Evolutionary conservation across 1,140 invertebrate species (phyloP), one percentile per base, ranked within the genome.

Genomic region (Aphelenchoides besseyi): DNA sequence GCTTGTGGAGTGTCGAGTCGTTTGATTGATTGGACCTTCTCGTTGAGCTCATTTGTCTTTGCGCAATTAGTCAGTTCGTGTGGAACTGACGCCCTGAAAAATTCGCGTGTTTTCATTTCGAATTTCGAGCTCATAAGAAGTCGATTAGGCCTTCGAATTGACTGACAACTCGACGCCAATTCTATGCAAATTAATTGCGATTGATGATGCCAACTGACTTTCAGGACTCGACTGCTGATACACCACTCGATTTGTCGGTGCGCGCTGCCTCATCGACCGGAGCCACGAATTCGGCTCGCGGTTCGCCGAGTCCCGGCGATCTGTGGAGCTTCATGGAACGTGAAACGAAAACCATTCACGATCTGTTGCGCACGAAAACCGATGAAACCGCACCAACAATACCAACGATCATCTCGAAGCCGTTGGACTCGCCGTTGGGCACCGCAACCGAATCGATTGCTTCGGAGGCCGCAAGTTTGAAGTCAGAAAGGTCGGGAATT

Each of bases 381-480:
- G 41, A 48, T 48, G 12, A 12, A 23, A 12, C 41, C 41, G 41
- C 41, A 16, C 23, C 55, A 5, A 59, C 55, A 33, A 28, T 8
- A 8, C 5, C 5, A 5, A 12, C 5, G 5, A 5, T 5, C 5
- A 28, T 59, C 5, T 18, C 5, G 18, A 18, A 28, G 18, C 35
- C 9, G 0, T 16, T 75, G 79, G 66, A 80, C 79, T 33, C 79
- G 82, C 33, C 81, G 37, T 67, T 71, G 30, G 79, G 73, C 59
- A 79, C 62, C 30, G 70, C 70, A 12, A 26, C 37, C 28, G 53
- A 53, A 23, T 66, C 75, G 2, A 26, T 68, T 28, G 23, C 62
- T 16, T 30, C 53, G 41, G 41, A 48, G 12, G 41, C 12, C 12
- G 41, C 41, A 23, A 48, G 41, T 48, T 48, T 48, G 41, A 48